A percentile compares a stretch with the other conserved stretches of the same genome.
phyloP scores from a whole-genome alignment of 2,888 invertebrate species.

The Rhogogaster chlorosoma region DNA sequence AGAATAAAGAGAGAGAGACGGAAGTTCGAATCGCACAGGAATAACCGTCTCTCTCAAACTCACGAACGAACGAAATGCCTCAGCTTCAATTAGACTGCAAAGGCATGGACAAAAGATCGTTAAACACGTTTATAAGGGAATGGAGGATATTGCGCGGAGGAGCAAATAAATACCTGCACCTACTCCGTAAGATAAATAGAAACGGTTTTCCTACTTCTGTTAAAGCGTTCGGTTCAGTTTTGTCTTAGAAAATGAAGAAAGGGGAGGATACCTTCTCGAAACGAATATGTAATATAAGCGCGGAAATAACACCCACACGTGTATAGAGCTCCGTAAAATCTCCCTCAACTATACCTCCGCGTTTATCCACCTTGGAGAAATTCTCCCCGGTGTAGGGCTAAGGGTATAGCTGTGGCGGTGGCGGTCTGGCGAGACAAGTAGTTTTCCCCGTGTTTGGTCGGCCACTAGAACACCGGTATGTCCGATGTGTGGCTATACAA shows the following conservation, averaged over 20 bases:
- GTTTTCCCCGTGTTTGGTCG: slow-evolving; percentile 32
- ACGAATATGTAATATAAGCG: neutral
- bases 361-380: neutral
- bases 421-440: slow-evolving; percentile 22
- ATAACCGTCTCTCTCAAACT: neutral
- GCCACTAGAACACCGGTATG: slow-evolving; percentile 25
- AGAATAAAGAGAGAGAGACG: neutral
- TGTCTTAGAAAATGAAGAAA: neutral
- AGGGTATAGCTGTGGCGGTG: neutral
- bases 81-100: neutral
- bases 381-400: neutral
- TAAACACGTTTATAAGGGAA: neutral
- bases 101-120: neutral
- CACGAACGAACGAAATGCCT: neutral
- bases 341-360: neutral
- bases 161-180: neutral
- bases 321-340: neutral
- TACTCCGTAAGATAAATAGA: neutral
- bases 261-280: neutral
- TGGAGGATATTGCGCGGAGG: neutral
- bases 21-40: neutral
- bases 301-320: neutral
- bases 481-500: neutral
- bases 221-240: neutral
- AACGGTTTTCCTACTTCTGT: neutral